These are phyloP conservation scores for Andrena bicolor DNA, from an alignment of 2,888 invertebrate species.

Conservation along the genomic window DNA sequence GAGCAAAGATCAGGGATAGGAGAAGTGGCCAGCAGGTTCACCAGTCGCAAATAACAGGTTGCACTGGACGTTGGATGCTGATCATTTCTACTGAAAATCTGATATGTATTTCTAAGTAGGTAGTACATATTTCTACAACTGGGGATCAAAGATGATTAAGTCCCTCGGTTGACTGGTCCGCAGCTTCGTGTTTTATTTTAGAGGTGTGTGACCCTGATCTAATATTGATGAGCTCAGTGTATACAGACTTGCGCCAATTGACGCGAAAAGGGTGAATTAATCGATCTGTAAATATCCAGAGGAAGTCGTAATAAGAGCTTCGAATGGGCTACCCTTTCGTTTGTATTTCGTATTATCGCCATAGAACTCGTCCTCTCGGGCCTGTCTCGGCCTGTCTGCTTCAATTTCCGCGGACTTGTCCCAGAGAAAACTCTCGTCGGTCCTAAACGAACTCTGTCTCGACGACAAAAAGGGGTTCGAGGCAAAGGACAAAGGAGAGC, in stretches of 20 bases:
- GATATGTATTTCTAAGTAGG: background rate
- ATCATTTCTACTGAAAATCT: background rate
- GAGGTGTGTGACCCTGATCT: background rate
- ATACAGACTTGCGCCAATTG: background rate
- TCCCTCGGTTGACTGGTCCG: too few relatives aligned
- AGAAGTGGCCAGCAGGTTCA: slow-evolving; percentile 46
- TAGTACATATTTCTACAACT: too few relatives aligned
- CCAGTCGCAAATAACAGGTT: slow-evolving; percentile 28
- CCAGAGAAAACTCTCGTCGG: slow-evolving; percentile 54
- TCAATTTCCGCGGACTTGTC: slow-evolving; percentile 45
- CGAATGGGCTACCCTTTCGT: background rate
- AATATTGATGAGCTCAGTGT: background rate
- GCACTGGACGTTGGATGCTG: background rate
- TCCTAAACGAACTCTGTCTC: slow-evolving; percentile 48
- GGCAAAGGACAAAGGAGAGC: slow-evolving; percentile 52
- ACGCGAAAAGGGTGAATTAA: background rate
- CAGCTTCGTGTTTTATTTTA: too few relatives aligned
- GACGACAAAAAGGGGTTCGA: slow-evolving; percentile 32
- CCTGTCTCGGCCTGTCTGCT: slow-evolving; percentile 31
- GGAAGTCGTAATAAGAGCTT: background rate
- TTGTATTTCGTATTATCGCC: slow-evolving; percentile 12
- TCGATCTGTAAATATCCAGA: background rate
- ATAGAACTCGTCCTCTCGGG: slow-evolving; percentile 14
- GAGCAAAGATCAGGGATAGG: slow-evolving; percentile 62
- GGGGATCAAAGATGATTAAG: too few relatives aligned